A percentile compares a stretch with the other conserved stretches of the same genome.
Conservation (phyloP, 37 sponge, comb jelly and placozoan species). For the Agelas oroides region DNA sequence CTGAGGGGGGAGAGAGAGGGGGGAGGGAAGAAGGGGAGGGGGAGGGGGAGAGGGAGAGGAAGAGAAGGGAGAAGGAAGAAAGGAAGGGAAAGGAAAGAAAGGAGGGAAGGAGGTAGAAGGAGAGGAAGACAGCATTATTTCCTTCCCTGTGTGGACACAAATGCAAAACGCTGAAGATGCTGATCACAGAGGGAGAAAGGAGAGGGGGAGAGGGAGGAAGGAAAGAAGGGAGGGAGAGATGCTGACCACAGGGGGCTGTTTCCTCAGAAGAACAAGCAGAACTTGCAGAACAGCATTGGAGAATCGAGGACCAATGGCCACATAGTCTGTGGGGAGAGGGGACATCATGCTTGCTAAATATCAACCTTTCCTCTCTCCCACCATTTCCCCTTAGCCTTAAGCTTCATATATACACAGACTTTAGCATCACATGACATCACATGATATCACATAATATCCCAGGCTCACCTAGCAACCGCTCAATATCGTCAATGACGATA, state of each 20-base stretch:
- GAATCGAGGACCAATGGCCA: conserved; percentile 90
- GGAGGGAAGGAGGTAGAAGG: no score
- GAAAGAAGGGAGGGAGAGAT: background rate
- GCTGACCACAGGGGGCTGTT: conserved; percentile 62
- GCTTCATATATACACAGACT: no score
- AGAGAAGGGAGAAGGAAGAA: no score
- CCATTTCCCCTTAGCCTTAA: no score
- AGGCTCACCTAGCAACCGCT: conserved; percentile 81
- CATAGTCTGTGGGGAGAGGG: conserved; percentile 81
- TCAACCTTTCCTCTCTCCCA: no score
- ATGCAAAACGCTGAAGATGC: no score
- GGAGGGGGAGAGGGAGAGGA: background rate
- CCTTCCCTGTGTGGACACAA: no score
- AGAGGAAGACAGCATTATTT: no score
- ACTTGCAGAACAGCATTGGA: conserved; percentile 89
- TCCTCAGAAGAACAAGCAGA: conserved; percentile 74
- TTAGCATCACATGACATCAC: no score
- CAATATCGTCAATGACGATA: conserved; percentile 96
- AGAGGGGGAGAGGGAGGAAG: background rate
- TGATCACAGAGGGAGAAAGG: background rate
- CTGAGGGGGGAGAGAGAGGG: background rate
- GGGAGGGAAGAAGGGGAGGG: background rate
- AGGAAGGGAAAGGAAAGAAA: no score
- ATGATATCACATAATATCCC: no score
- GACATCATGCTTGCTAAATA: no score